Base-by-base conservation (phyloP, 37 sponge, comb jelly and placozoan genomes). In the Agelas oroides region DNA sequence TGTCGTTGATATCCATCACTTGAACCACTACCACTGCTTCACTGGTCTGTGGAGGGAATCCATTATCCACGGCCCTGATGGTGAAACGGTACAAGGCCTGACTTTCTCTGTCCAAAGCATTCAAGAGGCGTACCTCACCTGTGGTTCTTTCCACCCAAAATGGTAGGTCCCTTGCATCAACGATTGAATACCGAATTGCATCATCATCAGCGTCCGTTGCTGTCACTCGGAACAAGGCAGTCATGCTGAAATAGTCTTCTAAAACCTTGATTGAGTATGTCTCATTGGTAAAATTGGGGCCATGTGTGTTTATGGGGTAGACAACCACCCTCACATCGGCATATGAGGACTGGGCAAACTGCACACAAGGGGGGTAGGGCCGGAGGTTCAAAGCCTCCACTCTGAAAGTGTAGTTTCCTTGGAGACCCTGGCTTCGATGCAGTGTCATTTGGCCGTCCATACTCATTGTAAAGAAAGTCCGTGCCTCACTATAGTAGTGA, bases 1-100 rank as follows among this genome's bases (percentile, higher is more conserved):
- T 76, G 60, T 92, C 92, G 71, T 92, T 87, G n/a, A 78, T 61
- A 70, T 92, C 92, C 73, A 54, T 0, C 15, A 92, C 79, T 8
- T 19, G 72, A 0, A 92, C 39, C 1, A 11, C 33, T 33, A 87
- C 84, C 0, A 13, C 20, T 33, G 56, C 67, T 70, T 67, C 40
- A 60, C 86, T 55, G 18, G 73, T 67, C 16, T 30, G 68, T 0
- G 63, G n/a, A 33, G 85, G 89, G 61, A 71, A 69, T 1, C 86
- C 86, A 72, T 68, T 57, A 39, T 92, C 92, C 20, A 82, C 70
- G 34, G 93, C 89, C 12, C 75, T 14, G 15, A 92, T 77, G 16
- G 13, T n/a, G 35, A 92, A 62, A 3, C 19, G 5, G 54, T 92
- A 85, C 1, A 2, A 12, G 38, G 58, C 57, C 2, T 2, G 53